These are phyloP conservation scores for Malaclemys terrapin DNA, from an alignment of 2,113 vertebrate genomes.

Conservation along the genomic window DNA sequence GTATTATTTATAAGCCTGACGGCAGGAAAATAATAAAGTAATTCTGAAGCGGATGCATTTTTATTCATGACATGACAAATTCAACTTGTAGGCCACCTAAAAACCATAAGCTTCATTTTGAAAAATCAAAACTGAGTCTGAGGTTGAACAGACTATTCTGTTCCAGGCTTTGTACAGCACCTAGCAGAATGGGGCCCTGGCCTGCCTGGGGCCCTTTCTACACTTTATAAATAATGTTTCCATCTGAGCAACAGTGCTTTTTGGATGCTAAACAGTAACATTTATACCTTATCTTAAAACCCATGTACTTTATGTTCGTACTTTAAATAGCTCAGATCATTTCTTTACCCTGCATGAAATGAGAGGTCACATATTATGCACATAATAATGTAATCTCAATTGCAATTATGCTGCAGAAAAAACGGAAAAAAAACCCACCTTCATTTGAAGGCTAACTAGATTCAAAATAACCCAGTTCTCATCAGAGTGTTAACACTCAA, in stretches of 20 bases:
- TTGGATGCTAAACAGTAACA: neutral
- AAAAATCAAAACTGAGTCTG: constrained; percentile 1
- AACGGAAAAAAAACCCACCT: fast-evolving
- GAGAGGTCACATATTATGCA: constrained; percentile 48
- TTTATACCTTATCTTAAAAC: neutral
- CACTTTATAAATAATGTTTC: neutral
- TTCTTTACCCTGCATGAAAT: constrained; percentile 43
- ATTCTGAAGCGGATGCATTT: constrained; percentile 42
- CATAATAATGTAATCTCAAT: constrained; percentile 52
- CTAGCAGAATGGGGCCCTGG: neutral
- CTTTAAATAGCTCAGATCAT: constrained; percentile 2
- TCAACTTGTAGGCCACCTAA: constrained; percentile 28
- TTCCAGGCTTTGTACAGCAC: neutral
- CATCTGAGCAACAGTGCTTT: neutral
- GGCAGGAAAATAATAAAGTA: constrained; percentile 11
- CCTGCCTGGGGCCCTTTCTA: neutral
- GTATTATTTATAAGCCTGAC: constrained; percentile 6
- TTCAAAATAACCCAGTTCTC: constrained; percentile 66
- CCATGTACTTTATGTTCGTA: neutral
- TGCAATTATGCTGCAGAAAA: constrained; percentile 57
- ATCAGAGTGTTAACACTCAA: constrained; percentile 54
- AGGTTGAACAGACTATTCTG: neutral
- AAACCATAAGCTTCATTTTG: neutral
- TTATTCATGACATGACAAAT: constrained; percentile 44
- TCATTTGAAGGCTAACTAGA: constrained; percentile 62